These are phyloP conservation scores for Patella ulyssiponensis DNA, from an alignment of 2,888 invertebrate genomes.

Conservation along the genomic window DNA sequence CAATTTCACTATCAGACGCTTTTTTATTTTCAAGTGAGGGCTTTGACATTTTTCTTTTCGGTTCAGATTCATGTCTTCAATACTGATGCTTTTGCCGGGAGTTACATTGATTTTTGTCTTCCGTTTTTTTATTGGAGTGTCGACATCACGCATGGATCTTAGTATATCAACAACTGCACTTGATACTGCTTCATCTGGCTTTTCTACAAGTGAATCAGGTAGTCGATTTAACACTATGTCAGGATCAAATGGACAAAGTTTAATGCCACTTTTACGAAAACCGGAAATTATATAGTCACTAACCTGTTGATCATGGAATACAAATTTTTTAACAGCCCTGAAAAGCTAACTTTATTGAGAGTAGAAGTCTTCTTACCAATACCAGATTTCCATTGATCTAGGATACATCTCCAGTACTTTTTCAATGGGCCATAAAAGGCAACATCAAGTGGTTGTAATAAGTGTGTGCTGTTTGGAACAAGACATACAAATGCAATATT, in stretches of 20 bases:
- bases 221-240: slow-evolving; percentile 16
- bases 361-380: slow-evolving; percentile 8
- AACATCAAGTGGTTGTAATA: slow-evolving; percentile 46
- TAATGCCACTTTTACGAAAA: slow-evolving; percentile 28
- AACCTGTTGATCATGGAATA: not conserved
- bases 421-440: slow-evolving; percentile 27
- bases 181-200: not conserved
- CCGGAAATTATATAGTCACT: slow-evolving; percentile 17
- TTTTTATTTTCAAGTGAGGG: too few species aligned
- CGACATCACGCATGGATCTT: not conserved
- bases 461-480: slow-evolving; percentile 43
- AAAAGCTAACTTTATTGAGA: slow-evolving; percentile 18
- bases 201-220: not conserved
- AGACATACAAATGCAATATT: slow-evolving; percentile 62
- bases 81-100: not conserved
- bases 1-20: too few species aligned
- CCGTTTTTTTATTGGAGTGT: not conserved
- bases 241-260: slow-evolving; percentile 17
- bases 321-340: slow-evolving; percentile 18
- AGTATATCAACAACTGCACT: not conserved
- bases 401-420: slow-evolving; percentile 30
- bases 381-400: slow-evolving; percentile 25
- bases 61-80: not conserved
- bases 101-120: not conserved
- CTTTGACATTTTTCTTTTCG: not conserved